These are phyloP conservation scores for Exocentrus adspersus DNA, from an alignment of 2,888 invertebrate species.

Conservation along the genomic window DNA sequence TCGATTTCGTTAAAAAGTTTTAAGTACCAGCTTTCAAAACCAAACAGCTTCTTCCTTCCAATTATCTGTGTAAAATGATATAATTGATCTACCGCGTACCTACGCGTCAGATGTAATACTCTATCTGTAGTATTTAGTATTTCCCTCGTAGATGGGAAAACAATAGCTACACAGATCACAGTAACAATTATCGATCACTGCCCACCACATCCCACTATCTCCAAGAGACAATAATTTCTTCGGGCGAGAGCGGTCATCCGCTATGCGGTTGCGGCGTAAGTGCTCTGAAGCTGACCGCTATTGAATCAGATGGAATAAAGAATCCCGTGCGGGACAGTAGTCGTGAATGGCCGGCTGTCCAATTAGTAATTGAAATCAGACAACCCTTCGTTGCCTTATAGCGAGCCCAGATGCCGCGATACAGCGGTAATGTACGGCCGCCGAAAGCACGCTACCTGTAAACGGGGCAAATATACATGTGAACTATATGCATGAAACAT, in stretches of 20 bases:
- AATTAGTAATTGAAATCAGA: constrained; percentile 60
- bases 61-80: too few relatives aligned
- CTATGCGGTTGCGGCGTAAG: constrained; percentile 30
- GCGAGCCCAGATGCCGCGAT: constrained; percentile 54
- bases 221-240: constrained; percentile 31
- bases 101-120: too few relatives aligned
- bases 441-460: constrained; percentile 35
- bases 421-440: constrained; percentile 51
- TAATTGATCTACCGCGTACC: too few relatives aligned
- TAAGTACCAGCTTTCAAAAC: too few relatives aligned
- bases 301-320: constrained; percentile 53
- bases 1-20: too few relatives aligned
- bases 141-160: too few relatives aligned
- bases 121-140: too few relatives aligned
- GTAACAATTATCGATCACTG: constrained; percentile 23
- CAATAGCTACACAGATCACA: constrained; percentile 1
- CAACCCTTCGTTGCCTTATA: constrained; percentile 50
- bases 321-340: constrained; percentile 48
- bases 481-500: constrained; percentile 23
- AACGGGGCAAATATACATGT: constrained; percentile 30
- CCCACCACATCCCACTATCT: constrained; percentile 19
- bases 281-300: constrained; percentile 35
- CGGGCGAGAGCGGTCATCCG: constrained; percentile 26
- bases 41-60: too few relatives aligned
- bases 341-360: constrained; percentile 54